These are phyloP conservation scores for Hiodon tergisus DNA, from an alignment of 2,113 vertebrate species.

Conservation along the genomic window DNA sequence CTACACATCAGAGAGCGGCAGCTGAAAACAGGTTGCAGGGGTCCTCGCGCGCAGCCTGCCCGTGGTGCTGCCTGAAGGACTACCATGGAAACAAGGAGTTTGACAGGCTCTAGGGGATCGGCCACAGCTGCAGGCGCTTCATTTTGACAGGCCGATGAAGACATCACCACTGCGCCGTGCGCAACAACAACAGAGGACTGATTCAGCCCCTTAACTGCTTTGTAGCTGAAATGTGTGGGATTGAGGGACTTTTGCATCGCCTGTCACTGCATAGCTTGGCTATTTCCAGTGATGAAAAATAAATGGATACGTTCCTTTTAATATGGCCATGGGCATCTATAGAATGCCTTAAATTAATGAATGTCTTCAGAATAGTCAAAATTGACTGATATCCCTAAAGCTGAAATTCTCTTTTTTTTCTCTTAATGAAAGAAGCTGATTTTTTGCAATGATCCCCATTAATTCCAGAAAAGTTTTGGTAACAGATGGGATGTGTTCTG, in stretches of 20 bases:
- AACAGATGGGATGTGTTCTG: neutral
- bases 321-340: neutral
- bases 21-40: slow-evolving; percentile 70
- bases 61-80: slow-evolving; percentile 75
- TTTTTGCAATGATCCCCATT: slow-evolving; percentile 31
- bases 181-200: slow-evolving; percentile 24
- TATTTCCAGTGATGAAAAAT: neutral
- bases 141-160: slow-evolving; percentile 75
- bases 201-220: slow-evolving; percentile 64
- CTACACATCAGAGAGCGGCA: slow-evolving; percentile 67
- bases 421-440: slow-evolving; percentile 20
- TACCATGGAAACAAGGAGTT: slow-evolving; percentile 77
- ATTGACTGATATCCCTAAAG: neutral
- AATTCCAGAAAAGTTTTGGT: slow-evolving; percentile 15
- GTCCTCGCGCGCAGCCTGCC: slow-evolving; percentile 69
- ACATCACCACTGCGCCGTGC: slow-evolving; percentile 68
- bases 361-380: neutral
- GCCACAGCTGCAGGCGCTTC: slow-evolving; percentile 70
- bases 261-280: neutral
- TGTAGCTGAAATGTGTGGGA: slow-evolving; percentile 55
- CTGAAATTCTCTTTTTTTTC: neutral
- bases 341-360: neutral
- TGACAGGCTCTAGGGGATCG: slow-evolving; percentile 70
- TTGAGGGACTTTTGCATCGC: slow-evolving; percentile 54
- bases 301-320: neutral